phyloP scores from a whole-genome alignment of 2,113 vertebrate species.

The Thymallus thymallus region DNA sequence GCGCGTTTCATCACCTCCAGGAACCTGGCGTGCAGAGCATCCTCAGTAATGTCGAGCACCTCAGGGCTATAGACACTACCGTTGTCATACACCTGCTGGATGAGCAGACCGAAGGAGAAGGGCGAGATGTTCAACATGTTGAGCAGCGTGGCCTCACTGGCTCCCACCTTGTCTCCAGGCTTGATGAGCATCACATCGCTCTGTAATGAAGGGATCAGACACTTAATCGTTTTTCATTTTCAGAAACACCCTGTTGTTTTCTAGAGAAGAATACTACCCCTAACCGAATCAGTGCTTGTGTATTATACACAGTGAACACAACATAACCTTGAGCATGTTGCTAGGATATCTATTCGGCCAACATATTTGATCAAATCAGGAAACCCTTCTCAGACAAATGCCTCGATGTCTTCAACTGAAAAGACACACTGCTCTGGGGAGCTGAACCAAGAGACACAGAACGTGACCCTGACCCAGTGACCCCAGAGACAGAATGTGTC shows the following conservation, averaged over 20 bases:
- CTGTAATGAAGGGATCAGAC: conserved; percentile 56
- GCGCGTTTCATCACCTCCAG: conserved; percentile 83
- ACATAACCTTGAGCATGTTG: too few species aligned
- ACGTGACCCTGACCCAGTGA: too few species aligned
- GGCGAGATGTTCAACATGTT: conserved; percentile 99
- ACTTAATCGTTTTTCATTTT: too few species aligned
- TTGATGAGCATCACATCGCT: conserved; percentile 93
- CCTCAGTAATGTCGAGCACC: conserved; percentile 97
- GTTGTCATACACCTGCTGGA: conserved; percentile 97
- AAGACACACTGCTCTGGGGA: too few species aligned
- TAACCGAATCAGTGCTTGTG: not conserved
- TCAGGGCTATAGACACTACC: conserved; percentile 98
- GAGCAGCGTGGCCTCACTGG: conserved; percentile 94
- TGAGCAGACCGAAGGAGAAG: conserved; percentile 93
- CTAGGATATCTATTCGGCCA: too few species aligned
- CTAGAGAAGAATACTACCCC: not conserved
- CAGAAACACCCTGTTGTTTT: too few species aligned
- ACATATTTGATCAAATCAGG: not conserved
- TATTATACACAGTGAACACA: too few species aligned
- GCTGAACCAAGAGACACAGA: too few species aligned
- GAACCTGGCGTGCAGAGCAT: conserved; percentile 87
- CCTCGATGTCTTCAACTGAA: too few species aligned
- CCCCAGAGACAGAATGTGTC: too few species aligned
- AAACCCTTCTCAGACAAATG: too few species aligned
- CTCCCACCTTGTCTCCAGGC: conserved; percentile 94